Evolutionary conservation across 2,888 invertebrate species (phyloP), one percentile per base, ranked within the genome.

Genomic region (Leistus spinibarbis): DNA sequence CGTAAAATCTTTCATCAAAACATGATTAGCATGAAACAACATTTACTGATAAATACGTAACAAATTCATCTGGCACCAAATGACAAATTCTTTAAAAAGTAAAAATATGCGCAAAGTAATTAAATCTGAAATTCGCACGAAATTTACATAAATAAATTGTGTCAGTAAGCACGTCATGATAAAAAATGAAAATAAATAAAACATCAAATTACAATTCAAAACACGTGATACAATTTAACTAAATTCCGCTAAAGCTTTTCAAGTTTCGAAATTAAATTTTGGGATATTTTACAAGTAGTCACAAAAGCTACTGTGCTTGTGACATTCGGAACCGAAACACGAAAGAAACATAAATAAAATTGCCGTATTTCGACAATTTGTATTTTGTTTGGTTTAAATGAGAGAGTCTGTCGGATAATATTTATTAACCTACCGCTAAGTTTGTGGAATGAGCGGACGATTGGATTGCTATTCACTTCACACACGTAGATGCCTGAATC

Each of bases 401-500:
- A 65, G 19, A 1, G 65, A 65, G 27, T 13, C 40, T 13, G 40
- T 40, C 57, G 17, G 16, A 20, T 20, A 67, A 54, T 20, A 53
- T 65, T 13, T n/a, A 54, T 65, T 17, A 74, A 82, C 86, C 84
- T 85, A 93, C 94, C 94, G 83, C 90, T 91, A 5, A 95, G 87
- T 81, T 91, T 91, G 83, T 95, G 93, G 85, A 93, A 94, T 81
- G 94, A 93, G 78, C 92, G 88, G 62, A 94, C 89, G 0, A 92
- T 90, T 0, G 95, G 95, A 79, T 91, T 91, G 16, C 92, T 92
- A 86, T 95, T 95, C 17, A 95, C 90, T 86, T 95, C 95, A 81
- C 95, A 95, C 79, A 92, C 90, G 84, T 95, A 95, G 53, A 93
- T 88, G 0, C 94, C 95, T 0, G 93, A 90, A 83, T 95, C 95